phyloP scores from a whole-genome alignment of 2,888 invertebrate species.

The Salticus scenicus region DNA sequence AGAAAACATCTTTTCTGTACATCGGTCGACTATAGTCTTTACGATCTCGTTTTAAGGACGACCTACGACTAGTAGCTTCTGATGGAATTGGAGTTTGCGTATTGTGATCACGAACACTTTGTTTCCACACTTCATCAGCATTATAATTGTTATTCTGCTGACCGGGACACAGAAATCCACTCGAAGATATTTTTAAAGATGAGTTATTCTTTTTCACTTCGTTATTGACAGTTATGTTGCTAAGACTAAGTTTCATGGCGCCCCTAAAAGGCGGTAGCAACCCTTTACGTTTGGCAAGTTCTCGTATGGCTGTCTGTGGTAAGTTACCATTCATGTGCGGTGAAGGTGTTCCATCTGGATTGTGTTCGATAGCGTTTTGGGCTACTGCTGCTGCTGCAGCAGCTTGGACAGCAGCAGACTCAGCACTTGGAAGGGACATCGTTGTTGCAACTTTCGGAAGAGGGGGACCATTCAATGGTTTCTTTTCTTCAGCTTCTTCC shows the following conservation, averaged over 20 bases:
- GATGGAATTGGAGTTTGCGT: conserved; percentile 50
- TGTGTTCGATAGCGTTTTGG: conserved; percentile 23
- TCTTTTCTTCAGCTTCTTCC: not conserved
- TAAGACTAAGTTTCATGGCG: conserved; percentile 89
- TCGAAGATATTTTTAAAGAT: conserved; percentile 54
- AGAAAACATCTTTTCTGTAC: conserved; percentile 97
- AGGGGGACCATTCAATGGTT: conserved; percentile 41
- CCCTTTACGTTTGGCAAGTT: conserved; percentile 70
- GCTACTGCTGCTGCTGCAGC: no score
- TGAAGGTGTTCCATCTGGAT: conserved; percentile 28
- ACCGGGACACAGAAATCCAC: conserved; percentile 72
- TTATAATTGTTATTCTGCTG: conserved; percentile 79
- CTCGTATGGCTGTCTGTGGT: conserved; percentile 78
- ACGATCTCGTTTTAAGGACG: conserved; percentile 49
- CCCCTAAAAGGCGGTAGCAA: conserved; percentile 47
- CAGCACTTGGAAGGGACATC: conserved; percentile 43
- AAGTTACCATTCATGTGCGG: conserved; percentile 77
- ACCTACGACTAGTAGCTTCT: conserved; percentile 62
- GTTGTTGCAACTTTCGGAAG: conserved; percentile 53
- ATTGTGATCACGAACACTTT: conserved; percentile 56
- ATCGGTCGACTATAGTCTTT: conserved; percentile 89
- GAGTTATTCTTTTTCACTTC: conserved; percentile 81
- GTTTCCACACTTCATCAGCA: conserved; percentile 75
- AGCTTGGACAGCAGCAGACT: not conserved
- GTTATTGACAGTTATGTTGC: conserved; percentile 84